Percentiles rank a stretch among this genome's conserved stretches.
phyloP scores from a whole-genome alignment of 2,888 invertebrate genomes.

The Lasioglossum villosulum region DNA sequence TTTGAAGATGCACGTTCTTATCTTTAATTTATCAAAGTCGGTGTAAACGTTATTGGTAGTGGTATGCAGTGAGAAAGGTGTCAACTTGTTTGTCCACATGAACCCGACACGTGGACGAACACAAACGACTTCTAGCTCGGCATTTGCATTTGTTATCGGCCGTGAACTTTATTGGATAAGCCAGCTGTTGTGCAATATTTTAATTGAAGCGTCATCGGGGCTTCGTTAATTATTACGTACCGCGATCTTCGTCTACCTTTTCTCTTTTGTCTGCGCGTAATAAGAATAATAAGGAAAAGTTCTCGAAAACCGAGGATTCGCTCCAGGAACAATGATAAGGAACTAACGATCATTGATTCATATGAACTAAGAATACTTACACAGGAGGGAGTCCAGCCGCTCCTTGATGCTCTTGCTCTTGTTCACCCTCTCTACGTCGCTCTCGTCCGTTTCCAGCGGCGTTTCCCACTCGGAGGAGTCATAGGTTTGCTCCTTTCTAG shows the following conservation, averaged over 20 bases:
- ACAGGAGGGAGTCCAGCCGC: constrained; percentile 90
- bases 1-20: too few species aligned
- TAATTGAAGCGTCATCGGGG: constrained; percentile 50
- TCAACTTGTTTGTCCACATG: neutral
- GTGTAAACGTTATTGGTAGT: neutral
- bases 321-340: neutral
- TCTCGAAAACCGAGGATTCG: neutral
- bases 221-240: neutral
- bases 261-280: neutral
- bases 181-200: constrained; percentile 68
- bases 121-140: constrained; percentile 14
- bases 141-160: constrained; percentile 49
- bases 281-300: neutral
- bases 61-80: neutral
- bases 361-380: constrained; percentile 83
- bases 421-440: constrained; percentile 82
- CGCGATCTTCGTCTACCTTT: constrained; percentile 10
- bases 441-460: constrained; percentile 86
- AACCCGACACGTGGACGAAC: constrained; percentile 4
- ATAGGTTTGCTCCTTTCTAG: constrained; percentile 76
- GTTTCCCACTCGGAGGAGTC: constrained; percentile 82
- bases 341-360: neutral
- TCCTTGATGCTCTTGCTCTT: constrained; percentile 91
- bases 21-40: neutral
- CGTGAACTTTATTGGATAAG: constrained; percentile 59